A percentile compares a stretch with the other conserved stretches of the same genome.
Conservation (phyloP, 2,797 vertebrate genomes). For the Poecilia wingei region DNA sequence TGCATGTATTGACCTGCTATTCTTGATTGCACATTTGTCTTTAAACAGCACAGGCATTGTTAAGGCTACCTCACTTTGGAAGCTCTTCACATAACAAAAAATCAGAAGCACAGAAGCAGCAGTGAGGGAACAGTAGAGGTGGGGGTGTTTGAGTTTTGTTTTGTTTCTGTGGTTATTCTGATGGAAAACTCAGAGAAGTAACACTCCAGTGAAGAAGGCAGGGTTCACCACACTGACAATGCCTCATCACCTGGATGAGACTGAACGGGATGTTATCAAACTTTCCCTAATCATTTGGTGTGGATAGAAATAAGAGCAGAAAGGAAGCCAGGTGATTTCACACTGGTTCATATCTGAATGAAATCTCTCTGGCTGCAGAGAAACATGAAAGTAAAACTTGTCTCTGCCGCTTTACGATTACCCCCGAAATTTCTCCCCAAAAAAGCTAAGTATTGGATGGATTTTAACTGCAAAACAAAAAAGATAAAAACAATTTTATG, state of each 20-base stretch:
- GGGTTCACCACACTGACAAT: constrained; percentile 28
- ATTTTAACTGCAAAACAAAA: neutral
- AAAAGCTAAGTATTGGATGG: neutral
- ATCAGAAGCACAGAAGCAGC: neutral
- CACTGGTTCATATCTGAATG: neutral
- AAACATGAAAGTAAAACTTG: neutral
- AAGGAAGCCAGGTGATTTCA: constrained; percentile 47
- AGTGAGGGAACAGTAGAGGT: neutral
- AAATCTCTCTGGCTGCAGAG: neutral
- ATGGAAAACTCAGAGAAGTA: constrained; percentile 10
- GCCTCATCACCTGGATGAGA: constrained; percentile 52
- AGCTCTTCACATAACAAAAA: constrained; percentile 5
- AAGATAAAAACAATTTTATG: neutral
- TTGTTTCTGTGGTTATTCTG: constrained; percentile 3
- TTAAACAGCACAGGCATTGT: constrained; percentile 12
- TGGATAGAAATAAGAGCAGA: constrained; percentile 43
- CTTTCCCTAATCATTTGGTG: constrained; percentile 24
- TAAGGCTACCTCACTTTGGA: constrained; percentile 6
- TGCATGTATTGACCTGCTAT: constrained; percentile 37
- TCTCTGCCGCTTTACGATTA: neutral
- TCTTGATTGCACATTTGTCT: neutral
- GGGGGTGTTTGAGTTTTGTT: constrained; percentile 14
- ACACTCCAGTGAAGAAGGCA: constrained; percentile 43
- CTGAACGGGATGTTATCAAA: constrained; percentile 52
- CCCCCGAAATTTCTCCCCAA: neutral